Base-by-base conservation (phyloP, 2,113 vertebrate species). In the Picathartes gymnocephalus region DNA sequence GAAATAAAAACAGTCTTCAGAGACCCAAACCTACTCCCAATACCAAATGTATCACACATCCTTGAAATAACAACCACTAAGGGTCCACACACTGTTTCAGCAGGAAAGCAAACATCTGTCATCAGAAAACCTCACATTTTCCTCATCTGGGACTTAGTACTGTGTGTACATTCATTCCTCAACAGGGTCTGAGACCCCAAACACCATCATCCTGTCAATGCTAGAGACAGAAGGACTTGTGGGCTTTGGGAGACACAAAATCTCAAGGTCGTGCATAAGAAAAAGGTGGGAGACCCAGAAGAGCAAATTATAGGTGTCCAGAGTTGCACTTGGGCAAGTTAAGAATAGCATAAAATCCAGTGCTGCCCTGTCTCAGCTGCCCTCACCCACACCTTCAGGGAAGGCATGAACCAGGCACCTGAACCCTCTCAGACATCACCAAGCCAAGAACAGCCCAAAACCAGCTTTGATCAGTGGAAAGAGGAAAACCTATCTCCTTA, bases 111-210 rank as follows among this genome's bases (percentile, higher is more conserved):
- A 90, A 47, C 4, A 25, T 65, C 19, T 66, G 3, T 15, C 9
- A 31, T 33, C 2, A 65, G 50, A 74, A 3, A 21, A 1, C 1
- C 0, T 11, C 7, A 15, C 1, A 14, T 80, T 81, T 71, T 79
- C 27, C n/a, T 87, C 22, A 47, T 13, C 31, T 74, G 27, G 16
- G 5, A 35, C 12, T 60, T 40, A 42, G 11, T 27, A 31, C 5
- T 35, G 5, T 31, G 16, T n/a, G 6, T 9, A 7, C 10, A 5
- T 51, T 51, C 27, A 39, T 74, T 60, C 60, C 7, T 20, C n/a
- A 69, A 44, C n/a, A 57, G 57, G 6, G 6, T 56, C 9, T 44
- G 57, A 76, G 27, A 80, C 16, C 25, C 20, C 31, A 30, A 79
- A 57, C n/a, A 79, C 11, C 18, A 35, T 44, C 20, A 21, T 76